Conservation (phyloP, 1,140 invertebrate species). For the Sitophilus oryzae region DNA sequence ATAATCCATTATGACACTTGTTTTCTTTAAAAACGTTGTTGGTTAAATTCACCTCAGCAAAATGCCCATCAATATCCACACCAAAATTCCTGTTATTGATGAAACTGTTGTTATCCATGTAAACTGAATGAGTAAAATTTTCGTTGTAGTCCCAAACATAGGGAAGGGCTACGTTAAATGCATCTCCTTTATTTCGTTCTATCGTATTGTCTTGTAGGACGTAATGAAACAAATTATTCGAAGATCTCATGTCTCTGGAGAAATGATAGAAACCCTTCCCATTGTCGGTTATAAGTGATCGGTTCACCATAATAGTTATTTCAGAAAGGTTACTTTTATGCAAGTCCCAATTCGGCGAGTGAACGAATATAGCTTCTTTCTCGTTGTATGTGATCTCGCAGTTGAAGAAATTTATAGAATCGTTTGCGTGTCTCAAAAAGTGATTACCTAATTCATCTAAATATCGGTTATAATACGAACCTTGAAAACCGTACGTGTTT, state of each 20-base stretch:
- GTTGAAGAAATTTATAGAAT: slow-evolving; percentile 71
- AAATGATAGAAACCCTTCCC: slow-evolving; percentile 79
- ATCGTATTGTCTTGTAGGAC: slow-evolving; percentile 81
- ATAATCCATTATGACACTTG: slow-evolving; percentile 70
- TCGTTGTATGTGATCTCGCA: slow-evolving; percentile 76
- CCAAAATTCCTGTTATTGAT: slow-evolving; percentile 78
- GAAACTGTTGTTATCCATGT: slow-evolving; percentile 82
- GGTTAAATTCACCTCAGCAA: slow-evolving; percentile 75
- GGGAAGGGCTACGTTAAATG: slow-evolving; percentile 78
- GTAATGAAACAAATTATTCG: slow-evolving; percentile 94
- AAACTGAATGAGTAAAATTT: slow-evolving; percentile 86
- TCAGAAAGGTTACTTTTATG: slow-evolving; percentile 76
- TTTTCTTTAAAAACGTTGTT: slow-evolving; percentile 84
- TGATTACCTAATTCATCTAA: slow-evolving; percentile 77
- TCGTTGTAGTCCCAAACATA: slow-evolving; percentile 95
- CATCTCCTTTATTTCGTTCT: slow-evolving; percentile 75
- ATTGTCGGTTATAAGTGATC: slow-evolving; percentile 76
- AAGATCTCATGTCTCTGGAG: slow-evolving; percentile 81
- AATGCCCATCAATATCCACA: slow-evolving; percentile 86
- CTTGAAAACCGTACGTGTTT: slow-evolving; percentile 76
- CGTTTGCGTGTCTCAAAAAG: slow-evolving; percentile 80
- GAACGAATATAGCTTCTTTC: slow-evolving; percentile 72
- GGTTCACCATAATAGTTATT: slow-evolving; percentile 79
- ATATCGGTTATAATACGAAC: slow-evolving; percentile 85
- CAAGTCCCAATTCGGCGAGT: slow-evolving; percentile 79